Evolutionary conservation across 2,113 vertebrate genomes (phyloP).

Genomic region (Sterrhoptilus dennistouni): DNA sequence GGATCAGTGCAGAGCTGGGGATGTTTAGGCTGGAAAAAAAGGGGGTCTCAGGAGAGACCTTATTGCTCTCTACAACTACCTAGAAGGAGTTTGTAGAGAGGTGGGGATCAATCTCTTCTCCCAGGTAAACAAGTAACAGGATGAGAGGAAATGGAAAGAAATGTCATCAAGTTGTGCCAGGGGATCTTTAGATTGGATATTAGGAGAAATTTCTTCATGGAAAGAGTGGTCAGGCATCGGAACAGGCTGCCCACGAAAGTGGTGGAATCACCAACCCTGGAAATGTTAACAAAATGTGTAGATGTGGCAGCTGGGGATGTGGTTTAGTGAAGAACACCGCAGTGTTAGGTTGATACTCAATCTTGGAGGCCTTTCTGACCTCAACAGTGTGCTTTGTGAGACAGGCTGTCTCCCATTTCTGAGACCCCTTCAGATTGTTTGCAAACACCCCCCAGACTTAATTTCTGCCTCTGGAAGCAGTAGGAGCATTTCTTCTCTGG

Average conservation of each 20-base stretch:
- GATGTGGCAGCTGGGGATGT: neutral
- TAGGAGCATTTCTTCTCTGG: neutral
- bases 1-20: neutral
- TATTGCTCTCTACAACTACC: neutral
- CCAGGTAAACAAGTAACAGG: neutral
- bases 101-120: neutral
- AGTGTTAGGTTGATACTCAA: neutral
- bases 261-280: neutral
- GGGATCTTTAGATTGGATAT: neutral
- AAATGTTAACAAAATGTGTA: neutral
- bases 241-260: neutral
- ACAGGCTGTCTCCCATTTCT: neutral
- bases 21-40: neutral
- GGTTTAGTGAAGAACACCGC: neutral
- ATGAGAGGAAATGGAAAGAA: neutral
- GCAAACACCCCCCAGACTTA: neutral
- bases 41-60: no score
- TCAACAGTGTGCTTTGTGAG: neutral
- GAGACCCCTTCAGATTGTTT: neutral
- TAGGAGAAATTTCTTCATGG: neutral
- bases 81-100: neutral
- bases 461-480: neutral
- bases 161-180: neutral
- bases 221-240: fast-evolving
- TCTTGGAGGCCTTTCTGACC: neutral